phyloP scores from a whole-genome alignment of 2,113 vertebrate genomes.

The mouse (Mus musculus) region GRCm39 chr14:123997001-123997500 shows the following conservation, averaged over 20 bases:
- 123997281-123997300: neutral
- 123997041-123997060: neutral
- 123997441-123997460: neutral
- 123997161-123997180: neutral
- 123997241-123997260: conserved; percentile 45
- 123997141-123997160: neutral
- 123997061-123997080: conserved; percentile 12
- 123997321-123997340: neutral
- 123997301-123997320: conserved; percentile 1
- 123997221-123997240: conserved; percentile 46
- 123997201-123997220: conserved; percentile 63
- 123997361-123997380: neutral
- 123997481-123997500: neutral
- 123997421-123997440: conserved; percentile 7
- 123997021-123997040: neutral
- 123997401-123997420: conserved; percentile 44
- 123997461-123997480: neutral
- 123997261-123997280: conserved; percentile 14
- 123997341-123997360: neutral
- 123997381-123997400: neutral
- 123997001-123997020: neutral
- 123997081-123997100: neutral
- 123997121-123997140: fast-evolving
- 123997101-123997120: neutral
- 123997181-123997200: neutral